Conservation (phyloP, 2,888 invertebrate species). For the Chironomus tentans region DNA sequence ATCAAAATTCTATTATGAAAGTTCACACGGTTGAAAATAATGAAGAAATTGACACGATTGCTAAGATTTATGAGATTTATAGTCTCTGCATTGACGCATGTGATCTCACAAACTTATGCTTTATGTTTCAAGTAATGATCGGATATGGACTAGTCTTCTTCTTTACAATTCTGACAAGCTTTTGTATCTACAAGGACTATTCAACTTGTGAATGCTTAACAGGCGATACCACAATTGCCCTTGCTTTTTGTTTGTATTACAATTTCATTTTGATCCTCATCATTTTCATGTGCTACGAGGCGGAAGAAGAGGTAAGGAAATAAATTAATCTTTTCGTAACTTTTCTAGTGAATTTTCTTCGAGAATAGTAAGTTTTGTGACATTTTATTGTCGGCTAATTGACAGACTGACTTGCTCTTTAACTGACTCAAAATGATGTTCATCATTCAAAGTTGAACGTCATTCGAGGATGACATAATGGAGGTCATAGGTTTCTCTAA, state of each 20-base stretch:
- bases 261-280: background rate
- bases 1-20: background rate
- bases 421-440: no score
- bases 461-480: no score
- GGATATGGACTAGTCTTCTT: slow-evolving; percentile 10
- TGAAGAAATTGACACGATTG: background rate
- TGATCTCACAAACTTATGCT: background rate
- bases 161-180: background rate
- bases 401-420: no score
- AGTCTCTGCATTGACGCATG: background rate
- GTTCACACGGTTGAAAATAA: background rate
- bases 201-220: background rate
- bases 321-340: background rate
- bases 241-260: background rate
- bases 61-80: slow-evolving; percentile 3
- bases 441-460: no score
- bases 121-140: background rate
- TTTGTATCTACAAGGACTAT: background rate
- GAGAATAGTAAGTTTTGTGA: no score
- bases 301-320: background rate
- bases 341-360: no score
- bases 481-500: no score
- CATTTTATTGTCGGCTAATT: no score
- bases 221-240: background rate
- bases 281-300: background rate